phyloP scores from a whole-genome alignment of 2,888 invertebrate genomes.

The Choreutis nemorana region DNA sequence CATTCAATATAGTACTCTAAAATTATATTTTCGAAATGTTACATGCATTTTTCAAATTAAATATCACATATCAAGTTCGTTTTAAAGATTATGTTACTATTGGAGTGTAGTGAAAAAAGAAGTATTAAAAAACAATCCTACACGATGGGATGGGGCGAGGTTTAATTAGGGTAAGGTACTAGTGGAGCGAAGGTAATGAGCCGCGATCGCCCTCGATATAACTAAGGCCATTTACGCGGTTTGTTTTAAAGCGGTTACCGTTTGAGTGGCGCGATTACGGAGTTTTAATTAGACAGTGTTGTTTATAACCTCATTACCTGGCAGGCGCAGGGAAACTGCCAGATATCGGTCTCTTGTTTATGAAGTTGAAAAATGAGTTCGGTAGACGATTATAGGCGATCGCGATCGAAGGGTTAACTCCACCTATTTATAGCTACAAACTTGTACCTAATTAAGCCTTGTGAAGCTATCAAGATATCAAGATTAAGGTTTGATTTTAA shows the following conservation, averaged over 20 bases:
- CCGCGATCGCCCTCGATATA: conserved; percentile 65
- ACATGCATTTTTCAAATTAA: too few relatives aligned
- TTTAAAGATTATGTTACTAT: neutral
- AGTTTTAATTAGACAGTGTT: conserved; percentile 65
- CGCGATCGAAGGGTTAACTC: too few relatives aligned
- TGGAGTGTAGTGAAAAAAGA: conserved; percentile 34
- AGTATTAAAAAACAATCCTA: conserved; percentile 63
- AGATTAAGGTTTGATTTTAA: too few relatives aligned
- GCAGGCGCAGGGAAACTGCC: conserved; percentile 41
- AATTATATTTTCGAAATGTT: too few relatives aligned
- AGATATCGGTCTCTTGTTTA: conserved; percentile 59
- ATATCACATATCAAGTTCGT: too few relatives aligned
- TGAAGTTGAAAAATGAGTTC: conserved; percentile 59
- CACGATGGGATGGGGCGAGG: conserved; percentile 23
- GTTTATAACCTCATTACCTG: conserved; percentile 65
- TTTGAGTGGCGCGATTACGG: conserved; percentile 66
- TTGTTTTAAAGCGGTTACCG: conserved; percentile 65
- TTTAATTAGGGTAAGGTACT: conserved; percentile 54
- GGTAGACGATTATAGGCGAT: too few relatives aligned
- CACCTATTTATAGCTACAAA: too few relatives aligned
- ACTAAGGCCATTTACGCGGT: conserved; percentile 61
- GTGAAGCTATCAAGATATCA: too few relatives aligned
- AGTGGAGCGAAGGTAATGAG: conserved; percentile 62
- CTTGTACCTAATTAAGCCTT: too few relatives aligned
- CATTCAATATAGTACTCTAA: too few relatives aligned